A percentile compares a stretch with the other conserved stretches of the same genome.
These are phyloP conservation scores for Gymnothorax reevesii DNA, from an alignment of 2,797 vertebrate species.

Conservation along the genomic window DNA sequence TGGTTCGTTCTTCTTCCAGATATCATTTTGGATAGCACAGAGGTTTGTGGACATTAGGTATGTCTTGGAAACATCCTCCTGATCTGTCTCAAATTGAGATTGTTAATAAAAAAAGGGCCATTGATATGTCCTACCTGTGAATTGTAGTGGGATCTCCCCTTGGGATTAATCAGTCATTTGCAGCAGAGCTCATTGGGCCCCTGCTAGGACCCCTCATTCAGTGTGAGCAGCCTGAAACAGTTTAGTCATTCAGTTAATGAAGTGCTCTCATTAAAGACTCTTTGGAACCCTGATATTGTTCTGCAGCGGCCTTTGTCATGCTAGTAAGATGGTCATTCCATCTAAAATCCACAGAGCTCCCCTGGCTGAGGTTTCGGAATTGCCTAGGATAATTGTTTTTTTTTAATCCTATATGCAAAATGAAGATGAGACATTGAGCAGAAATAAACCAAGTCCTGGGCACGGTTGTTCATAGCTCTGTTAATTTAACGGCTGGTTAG, in stretches of 20 bases:
- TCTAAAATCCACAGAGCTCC: too few relatives aligned
- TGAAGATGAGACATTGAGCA: too few relatives aligned
- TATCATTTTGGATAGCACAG: neutral
- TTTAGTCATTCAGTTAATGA: constrained; percentile 1
- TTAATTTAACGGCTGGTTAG: too few relatives aligned
- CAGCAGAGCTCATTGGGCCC: neutral
- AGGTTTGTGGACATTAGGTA: neutral
- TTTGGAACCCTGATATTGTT: neutral
- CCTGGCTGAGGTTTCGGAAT: too few relatives aligned
- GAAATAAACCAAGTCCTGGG: too few relatives aligned
- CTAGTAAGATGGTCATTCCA: neutral
- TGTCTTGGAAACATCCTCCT: neutral
- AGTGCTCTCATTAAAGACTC: neutral
- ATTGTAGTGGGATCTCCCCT: neutral
- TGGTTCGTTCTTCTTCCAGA: neutral
- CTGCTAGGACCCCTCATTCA: neutral
- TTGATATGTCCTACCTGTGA: neutral
- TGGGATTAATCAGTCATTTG: neutral
- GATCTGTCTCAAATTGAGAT: neutral
- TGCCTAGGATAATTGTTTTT: too few relatives aligned
- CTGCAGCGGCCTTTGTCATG: neutral
- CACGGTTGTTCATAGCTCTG: too few relatives aligned
- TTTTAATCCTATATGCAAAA: too few relatives aligned
- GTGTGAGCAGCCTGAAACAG: neutral
- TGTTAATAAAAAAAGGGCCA: neutral